A percentile compares a stretch with the other conserved stretches of the same genome.
These are phyloP conservation scores for Nemurella pictetii DNA, from an alignment of 2,888 invertebrate genomes.

Conservation along the genomic window DNA sequence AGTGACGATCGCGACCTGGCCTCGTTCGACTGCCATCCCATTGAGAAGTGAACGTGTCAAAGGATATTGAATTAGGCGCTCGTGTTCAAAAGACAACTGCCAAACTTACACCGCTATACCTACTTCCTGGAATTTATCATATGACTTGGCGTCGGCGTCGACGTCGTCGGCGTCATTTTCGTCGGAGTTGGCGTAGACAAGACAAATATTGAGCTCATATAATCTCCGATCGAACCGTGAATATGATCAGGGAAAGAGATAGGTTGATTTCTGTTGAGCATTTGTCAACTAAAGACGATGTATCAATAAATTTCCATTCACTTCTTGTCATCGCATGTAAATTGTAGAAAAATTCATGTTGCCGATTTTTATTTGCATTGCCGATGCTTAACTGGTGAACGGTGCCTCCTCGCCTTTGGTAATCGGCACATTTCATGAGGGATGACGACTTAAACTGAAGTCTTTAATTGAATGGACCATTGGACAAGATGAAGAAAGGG, in stretches of 20 bases:
- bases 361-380: too few species aligned
- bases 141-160: background rate
- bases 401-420: too few species aligned
- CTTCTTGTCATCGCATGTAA: background rate
- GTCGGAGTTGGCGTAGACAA: background rate
- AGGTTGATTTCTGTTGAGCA: background rate
- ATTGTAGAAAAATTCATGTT: background rate
- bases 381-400: too few species aligned
- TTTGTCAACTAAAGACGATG: background rate
- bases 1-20: background rate
- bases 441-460: too few species aligned
- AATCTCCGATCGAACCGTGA: background rate
- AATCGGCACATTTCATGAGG: too few species aligned
- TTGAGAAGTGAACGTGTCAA: background rate
- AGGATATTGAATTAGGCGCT: background rate
- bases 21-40: background rate
- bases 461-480: too few species aligned
- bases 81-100: background rate
- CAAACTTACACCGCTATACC: background rate
- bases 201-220: conserved; percentile 17
- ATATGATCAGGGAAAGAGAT: too few species aligned
- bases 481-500: too few species aligned
- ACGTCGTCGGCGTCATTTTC: background rate
- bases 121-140: background rate
- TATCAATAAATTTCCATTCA: background rate